Evolutionary conservation across 2,113 vertebrate species (phyloP), one percentile per base, ranked within the genome.

Genomic region (Onychorhynchus coronatus): DNA sequence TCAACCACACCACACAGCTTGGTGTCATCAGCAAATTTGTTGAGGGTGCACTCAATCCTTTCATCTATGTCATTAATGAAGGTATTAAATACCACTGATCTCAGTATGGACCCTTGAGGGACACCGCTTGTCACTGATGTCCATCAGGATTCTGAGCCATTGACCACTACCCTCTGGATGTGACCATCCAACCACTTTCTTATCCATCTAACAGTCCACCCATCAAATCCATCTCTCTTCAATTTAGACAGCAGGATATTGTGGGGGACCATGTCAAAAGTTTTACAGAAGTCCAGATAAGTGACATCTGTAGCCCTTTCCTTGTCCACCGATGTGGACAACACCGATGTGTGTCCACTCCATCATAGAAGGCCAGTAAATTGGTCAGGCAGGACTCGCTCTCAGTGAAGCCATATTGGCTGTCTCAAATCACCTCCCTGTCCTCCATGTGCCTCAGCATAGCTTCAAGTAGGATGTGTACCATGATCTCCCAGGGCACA

Each of bases 331-430:
- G 41, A 30, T 41, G 9, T 24, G 24, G 24, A n/a, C n/a, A n/a
- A n/a, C n/a, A n/a, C n/a, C n/a, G n/a, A n/a, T n/a, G n/a, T n/a
- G n/a, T n/a, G 39, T 41, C 46, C 30, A 55, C 10, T 63, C 28
- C 24, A 47, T 55, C n/a, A 41, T 2, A 35, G 24, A 41, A 71
- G 24, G n/a, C 8, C 9, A 14, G n/a, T 18, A 13, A 3, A 5
- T 14, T 65, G 30, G 11, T 47, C 0, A 0, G 12, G 39, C 15
- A n/a, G 2, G 20, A 47, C 15, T 41, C 55, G 15, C 20, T 30
- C 16, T 55, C 24, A 28, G 16, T 55, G 41, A 55, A 33, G 9
- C 50, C 10, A 2, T 55, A 8, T 8, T 33, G 28, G 28, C 21
- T 41, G 30, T 42, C 50, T 42, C 66, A 35, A 30, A 30, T 41